Conservation (phyloP, 2,797 vertebrate genomes). For the Onychomys leucogaster region DNA sequence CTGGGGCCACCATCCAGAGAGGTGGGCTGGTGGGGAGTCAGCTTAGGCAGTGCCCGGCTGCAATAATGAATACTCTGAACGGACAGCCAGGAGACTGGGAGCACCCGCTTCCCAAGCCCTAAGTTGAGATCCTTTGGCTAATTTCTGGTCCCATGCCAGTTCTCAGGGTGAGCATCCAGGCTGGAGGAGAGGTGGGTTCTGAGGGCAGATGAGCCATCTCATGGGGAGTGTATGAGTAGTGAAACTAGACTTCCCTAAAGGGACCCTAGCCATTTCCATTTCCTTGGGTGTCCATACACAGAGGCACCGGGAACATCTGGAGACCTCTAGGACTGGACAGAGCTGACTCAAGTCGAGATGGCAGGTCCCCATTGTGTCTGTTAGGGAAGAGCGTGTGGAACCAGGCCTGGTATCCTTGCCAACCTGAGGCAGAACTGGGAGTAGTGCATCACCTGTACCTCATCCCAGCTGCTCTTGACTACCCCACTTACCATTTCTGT, state of each 20-base stretch:
- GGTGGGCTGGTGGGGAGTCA: neutral
- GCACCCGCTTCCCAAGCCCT: neutral
- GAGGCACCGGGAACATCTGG: rapidly evolving
- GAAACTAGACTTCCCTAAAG: neutral
- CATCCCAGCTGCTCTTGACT: neutral
- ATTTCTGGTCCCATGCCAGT: neutral
- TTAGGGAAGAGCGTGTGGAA: neutral
- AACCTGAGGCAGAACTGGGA: neutral
- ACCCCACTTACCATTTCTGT: neutral
- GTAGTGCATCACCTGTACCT: rapidly evolving
- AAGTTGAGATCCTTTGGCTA: neutral
- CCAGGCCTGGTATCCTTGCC: neutral
- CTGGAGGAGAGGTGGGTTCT: neutral
- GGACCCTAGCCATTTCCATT: neutral
- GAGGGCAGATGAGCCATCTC: neutral
- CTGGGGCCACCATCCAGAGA: neutral
- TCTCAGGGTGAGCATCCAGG: neutral
- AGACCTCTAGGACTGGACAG: neutral
- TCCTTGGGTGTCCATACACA: too few species aligned
- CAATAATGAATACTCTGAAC: neutral
- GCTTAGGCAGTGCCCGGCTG: neutral
- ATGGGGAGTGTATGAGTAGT: neutral
- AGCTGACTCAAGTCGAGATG: neutral
- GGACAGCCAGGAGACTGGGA: neutral
- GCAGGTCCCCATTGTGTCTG: neutral